These are phyloP conservation scores for Galbula dea DNA, from an alignment of 2,113 vertebrate species.

Conservation along the genomic window DNA sequence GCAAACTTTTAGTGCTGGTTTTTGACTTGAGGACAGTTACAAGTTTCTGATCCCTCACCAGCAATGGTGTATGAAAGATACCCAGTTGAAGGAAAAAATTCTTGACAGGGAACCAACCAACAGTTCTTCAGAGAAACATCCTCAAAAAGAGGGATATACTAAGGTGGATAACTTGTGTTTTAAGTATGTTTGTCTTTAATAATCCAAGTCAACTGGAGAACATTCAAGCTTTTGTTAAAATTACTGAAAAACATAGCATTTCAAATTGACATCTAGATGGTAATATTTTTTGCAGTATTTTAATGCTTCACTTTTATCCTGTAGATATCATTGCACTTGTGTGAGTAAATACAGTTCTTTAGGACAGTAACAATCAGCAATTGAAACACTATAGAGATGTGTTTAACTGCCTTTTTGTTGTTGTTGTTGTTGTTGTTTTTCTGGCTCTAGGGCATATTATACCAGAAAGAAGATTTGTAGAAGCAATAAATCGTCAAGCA, in stretches of 20 bases:
- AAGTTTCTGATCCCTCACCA: background rate
- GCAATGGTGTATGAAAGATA: background rate
- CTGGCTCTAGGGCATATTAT: constrained; percentile 77
- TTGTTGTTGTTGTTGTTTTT: background rate
- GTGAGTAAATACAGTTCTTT: background rate
- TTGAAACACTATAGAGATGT: background rate
- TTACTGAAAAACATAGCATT: background rate
- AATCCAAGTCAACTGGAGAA: background rate
- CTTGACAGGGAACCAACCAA: background rate
- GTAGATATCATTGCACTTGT: background rate
- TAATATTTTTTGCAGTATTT: background rate
- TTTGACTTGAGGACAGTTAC: background rate
- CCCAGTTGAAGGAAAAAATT: background rate
- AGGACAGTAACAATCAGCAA: background rate
- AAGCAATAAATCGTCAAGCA: constrained; percentile 75
- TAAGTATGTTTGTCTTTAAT: background rate
- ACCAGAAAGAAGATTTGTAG: constrained; percentile 84
- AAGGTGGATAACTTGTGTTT: background rate
- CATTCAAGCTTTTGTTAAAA: background rate
- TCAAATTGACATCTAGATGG: background rate
- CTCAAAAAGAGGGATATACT: background rate
- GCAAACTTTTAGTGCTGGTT: background rate
- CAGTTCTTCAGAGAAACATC: background rate
- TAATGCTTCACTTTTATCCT: background rate
- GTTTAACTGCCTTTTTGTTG: background rate